Evolutionary conservation across 2,888 invertebrate genomes (phyloP), one percentile per base, ranked within the genome.

Genomic region (Protodeltote pygarga): DNA sequence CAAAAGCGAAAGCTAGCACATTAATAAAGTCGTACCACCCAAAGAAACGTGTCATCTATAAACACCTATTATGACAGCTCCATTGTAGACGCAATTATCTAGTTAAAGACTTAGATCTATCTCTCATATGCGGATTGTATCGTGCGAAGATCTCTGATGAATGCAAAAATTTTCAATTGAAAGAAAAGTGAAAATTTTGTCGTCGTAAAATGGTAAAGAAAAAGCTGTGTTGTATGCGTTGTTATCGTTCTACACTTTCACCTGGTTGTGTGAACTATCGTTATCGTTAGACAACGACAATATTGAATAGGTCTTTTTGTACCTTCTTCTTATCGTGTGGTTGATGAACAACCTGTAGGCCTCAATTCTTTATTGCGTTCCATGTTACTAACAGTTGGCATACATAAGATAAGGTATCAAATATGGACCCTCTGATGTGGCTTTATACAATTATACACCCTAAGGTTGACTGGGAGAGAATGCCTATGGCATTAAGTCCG

Each of bases 131-230:
- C 3, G 5, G 42, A 57, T 61, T 47, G 64, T 62, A 67, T 57
- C 75, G 81, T 81, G 81, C 53, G 82, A 82, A 74, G 35, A 67
- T 63, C 57, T 41, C 34, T 2, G 27, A 53, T 57, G 52, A 41
- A 70, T 68, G 67, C 53, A 63, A 65, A 54, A 49, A 54, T 66
- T 65, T 60, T 59, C 59, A 59, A 79, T 68, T 72, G 64, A 62
- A 77, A 73, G 78, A 79, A 79, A 80, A 78, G 81, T 81, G 78
- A 78, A 76, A 78, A 73, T 64, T 62, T 54, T 49, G 49, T 40
- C 32, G 25, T 61, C 38, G 54, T n/a, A 51, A 64, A 59, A 51
- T 37, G 40, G 21, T 35, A 45, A 16, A 41, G 34, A 63, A 67
- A 59, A 67, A 63, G 38, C 29, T 29, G 8, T 45, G 25, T 13